phyloP scores from a whole-genome alignment of 1,140 invertebrate species.

The Drosophila chauvacae region DNA sequence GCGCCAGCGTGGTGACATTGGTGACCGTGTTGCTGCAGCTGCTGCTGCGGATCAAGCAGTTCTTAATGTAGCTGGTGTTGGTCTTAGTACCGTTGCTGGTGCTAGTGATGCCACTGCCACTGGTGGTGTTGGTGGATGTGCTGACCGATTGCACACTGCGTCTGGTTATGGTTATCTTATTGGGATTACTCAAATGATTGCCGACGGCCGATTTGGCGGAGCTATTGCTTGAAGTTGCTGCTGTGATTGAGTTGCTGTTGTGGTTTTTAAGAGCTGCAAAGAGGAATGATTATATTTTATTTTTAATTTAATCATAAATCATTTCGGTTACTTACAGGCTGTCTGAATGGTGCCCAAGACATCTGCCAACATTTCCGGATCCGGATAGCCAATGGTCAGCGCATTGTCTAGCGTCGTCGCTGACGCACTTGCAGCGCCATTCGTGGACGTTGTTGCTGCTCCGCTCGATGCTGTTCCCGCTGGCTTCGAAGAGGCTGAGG shows the following conservation, averaged over 20 bases:
- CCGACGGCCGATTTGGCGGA: conserved; percentile 41
- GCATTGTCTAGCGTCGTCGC: conserved; percentile 84
- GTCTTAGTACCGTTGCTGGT: conserved; percentile 51
- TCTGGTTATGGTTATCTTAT: conserved; percentile 75
- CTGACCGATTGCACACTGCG: conserved; percentile 73
- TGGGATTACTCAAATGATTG: conserved; percentile 60
- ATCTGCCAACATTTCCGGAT: conserved; percentile 86
- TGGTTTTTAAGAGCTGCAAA: conserved; percentile 75
- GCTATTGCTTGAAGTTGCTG: conserved; percentile 58
- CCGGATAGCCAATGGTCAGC: conserved; percentile 86
- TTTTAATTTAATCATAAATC: neutral
- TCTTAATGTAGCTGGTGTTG: conserved; percentile 78
- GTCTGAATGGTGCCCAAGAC: conserved; percentile 84
- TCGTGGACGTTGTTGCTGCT: conserved; percentile 56
- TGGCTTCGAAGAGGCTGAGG: conserved; percentile 20
- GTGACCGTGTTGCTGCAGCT: conserved; percentile 83
- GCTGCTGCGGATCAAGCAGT: conserved; percentile 82
- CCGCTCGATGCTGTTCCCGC: conserved; percentile 12
- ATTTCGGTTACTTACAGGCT: conserved; percentile 72
- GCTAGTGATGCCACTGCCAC: conserved; percentile 18
- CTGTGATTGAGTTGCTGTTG: conserved; percentile 49
- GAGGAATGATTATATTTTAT: neutral
- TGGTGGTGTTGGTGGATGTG: conserved; percentile 64
- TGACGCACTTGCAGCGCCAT: conserved; percentile 53
- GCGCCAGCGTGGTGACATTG: conserved; percentile 82